Conservation (phyloP, 2,888 invertebrate species). For the Plebejus argus region DNA sequence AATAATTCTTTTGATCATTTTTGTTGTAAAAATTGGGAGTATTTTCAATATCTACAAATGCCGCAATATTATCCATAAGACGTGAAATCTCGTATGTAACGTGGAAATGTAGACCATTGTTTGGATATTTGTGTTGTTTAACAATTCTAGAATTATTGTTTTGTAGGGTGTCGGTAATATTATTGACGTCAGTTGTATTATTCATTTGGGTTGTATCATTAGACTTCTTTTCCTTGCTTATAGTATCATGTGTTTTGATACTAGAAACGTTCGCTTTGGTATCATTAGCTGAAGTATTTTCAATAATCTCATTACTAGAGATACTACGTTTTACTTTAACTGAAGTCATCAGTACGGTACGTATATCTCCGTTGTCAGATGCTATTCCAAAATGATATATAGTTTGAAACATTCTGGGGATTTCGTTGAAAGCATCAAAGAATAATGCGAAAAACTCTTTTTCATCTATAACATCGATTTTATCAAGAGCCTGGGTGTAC, state of each 20-base stretch:
- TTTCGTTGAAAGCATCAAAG: constrained; percentile 53
- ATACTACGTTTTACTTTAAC: constrained; percentile 56
- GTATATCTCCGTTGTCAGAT: constrained; percentile 38
- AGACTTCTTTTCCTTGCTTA: background rate
- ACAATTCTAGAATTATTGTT: background rate
- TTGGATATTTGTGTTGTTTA: background rate
- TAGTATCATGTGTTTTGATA: background rate
- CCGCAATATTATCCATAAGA: background rate
- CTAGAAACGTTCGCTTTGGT: background rate
- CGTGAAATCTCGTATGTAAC: constrained; percentile 16
- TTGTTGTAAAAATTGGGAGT: constrained; percentile 8
- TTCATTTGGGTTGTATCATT: background rate
- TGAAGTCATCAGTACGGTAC: constrained; percentile 44
- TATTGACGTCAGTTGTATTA: background rate
- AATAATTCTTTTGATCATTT: constrained; percentile 41
- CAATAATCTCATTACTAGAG: background rate
- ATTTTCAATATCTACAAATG: constrained; percentile 11
- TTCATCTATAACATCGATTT: constrained; percentile 56
- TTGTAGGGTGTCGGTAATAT: background rate
- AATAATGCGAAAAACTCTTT: constrained; percentile 55
- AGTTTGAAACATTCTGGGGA: constrained; percentile 44
- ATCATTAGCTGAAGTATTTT: constrained; percentile 5
- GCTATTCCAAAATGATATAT: constrained; percentile 35
- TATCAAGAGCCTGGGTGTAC: constrained; percentile 55
- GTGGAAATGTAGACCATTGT: background rate